Evolutionary conservation across 2,113 vertebrate species (phyloP).

Genomic region (Ginglymostoma cirratum): DNA sequence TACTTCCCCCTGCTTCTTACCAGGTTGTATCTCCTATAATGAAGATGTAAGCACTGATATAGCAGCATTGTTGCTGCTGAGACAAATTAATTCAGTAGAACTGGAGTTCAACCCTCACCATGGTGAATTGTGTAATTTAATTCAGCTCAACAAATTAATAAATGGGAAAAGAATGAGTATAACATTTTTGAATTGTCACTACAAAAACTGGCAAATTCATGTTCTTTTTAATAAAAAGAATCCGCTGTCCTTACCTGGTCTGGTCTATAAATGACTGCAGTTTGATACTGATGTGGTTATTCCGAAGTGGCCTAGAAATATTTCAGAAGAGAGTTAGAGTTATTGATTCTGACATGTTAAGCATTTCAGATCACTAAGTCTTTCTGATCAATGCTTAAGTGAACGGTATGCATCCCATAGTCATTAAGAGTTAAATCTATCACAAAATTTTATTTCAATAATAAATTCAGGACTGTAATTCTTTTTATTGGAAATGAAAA

Average conservation of each 20-base stretch:
- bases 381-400: background rate
- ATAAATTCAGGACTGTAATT: background rate
- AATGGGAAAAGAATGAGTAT: background rate
- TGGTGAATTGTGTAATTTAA: background rate
- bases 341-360: constrained; percentile 8
- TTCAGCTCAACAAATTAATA: background rate
- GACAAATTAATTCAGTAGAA: background rate
- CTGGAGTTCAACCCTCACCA: no score
- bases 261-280: background rate
- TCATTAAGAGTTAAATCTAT: background rate
- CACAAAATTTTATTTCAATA: background rate
- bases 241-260: background rate
- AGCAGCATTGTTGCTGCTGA: no score
- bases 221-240: background rate
- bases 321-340: background rate
- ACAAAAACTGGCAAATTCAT: no score
- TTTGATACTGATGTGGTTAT: background rate
- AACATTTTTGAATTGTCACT: background rate
- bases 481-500: background rate
- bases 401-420: background rate
- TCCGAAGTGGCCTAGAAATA: background rate
- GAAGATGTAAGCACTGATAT: background rate
- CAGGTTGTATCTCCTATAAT: background rate
- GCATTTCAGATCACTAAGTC: background rate
- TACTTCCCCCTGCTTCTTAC: background rate